phyloP scores from a whole-genome alignment of 2,113 vertebrate genomes.

The Tonatia bakeri region DNA sequence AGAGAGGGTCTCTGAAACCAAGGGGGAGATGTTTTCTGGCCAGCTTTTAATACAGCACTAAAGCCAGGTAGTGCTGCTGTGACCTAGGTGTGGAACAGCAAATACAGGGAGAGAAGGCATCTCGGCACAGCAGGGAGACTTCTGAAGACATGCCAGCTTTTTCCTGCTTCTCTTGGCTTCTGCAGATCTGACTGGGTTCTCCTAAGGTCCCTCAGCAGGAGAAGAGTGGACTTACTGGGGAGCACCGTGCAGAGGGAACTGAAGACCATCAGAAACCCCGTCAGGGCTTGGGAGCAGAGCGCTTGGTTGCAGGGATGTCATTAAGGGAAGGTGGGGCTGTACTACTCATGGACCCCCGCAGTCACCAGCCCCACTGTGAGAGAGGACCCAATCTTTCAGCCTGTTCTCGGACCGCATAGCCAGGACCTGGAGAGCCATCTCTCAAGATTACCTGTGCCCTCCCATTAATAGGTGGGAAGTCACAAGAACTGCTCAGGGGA shows the following conservation, averaged over 20 bases:
- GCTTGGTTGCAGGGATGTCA: neutral
- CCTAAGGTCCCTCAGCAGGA: neutral
- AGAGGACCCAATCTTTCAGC: neutral
- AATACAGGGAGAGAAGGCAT: neutral
- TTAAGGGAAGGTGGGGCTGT: neutral
- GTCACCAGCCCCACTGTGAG: neutral
- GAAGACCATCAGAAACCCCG: neutral
- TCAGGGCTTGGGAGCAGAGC: neutral
- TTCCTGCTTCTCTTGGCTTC: neutral
- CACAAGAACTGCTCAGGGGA: neutral
- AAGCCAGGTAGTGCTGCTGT: neutral
- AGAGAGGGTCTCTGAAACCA: neutral
- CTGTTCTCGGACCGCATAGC: neutral
- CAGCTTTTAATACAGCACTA: neutral
- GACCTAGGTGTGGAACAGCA: neutral
- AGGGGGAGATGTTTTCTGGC: neutral
- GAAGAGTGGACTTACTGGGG: neutral
- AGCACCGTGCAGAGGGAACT: neutral
- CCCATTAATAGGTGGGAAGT: neutral
- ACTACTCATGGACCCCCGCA: neutral
- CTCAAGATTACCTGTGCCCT: neutral
- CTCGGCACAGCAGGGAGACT: neutral
- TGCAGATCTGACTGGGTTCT: neutral
- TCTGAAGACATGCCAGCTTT: neutral
- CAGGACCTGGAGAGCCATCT: neutral